Evolutionary conservation across 2,888 invertebrate genomes (phyloP).

Genomic region (Leptopilina myrica): DNA sequence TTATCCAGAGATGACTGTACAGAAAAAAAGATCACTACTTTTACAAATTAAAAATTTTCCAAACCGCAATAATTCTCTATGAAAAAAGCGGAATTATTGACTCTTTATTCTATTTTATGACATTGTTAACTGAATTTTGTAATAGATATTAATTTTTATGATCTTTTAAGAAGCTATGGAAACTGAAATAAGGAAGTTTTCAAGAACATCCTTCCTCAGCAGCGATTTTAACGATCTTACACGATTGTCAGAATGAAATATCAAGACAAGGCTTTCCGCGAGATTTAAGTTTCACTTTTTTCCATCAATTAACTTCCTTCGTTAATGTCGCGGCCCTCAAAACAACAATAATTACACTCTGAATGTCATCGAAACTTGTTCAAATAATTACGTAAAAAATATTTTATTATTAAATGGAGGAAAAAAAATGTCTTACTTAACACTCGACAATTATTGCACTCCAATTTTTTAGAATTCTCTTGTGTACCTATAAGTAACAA

Average conservation of each 20-base stretch:
- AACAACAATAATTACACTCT: not conserved
- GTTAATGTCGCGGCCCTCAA: not conserved
- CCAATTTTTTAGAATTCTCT: too few species aligned
- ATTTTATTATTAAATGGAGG: not conserved
- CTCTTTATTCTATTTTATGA: not conserved
- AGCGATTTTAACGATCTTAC: slow-evolving; percentile 43
- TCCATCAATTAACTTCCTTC: slow-evolving; percentile 15
- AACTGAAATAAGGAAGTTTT: slow-evolving; percentile 37
- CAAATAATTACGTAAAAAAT: not conserved
- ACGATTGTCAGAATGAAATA: slow-evolving; percentile 28
- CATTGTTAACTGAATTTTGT: not conserved
- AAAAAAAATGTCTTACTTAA: not conserved
- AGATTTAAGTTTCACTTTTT: slow-evolving; percentile 41
- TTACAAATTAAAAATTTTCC: too few species aligned
- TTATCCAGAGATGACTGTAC: too few species aligned
- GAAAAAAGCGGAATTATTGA: not conserved
- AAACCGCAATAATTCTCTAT: too few species aligned
- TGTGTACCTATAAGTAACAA: too few species aligned
- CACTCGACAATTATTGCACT: too few species aligned
- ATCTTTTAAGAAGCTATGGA: slow-evolving; percentile 28
- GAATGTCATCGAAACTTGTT: slow-evolving; percentile 5
- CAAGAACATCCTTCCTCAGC: slow-evolving; percentile 45
- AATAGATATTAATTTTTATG: slow-evolving; percentile 5
- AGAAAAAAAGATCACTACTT: not conserved
- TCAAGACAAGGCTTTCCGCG: slow-evolving; percentile 43